phyloP scores from a whole-genome alignment of 2,888 invertebrate genomes.

The Anorthoa munda region DNA sequence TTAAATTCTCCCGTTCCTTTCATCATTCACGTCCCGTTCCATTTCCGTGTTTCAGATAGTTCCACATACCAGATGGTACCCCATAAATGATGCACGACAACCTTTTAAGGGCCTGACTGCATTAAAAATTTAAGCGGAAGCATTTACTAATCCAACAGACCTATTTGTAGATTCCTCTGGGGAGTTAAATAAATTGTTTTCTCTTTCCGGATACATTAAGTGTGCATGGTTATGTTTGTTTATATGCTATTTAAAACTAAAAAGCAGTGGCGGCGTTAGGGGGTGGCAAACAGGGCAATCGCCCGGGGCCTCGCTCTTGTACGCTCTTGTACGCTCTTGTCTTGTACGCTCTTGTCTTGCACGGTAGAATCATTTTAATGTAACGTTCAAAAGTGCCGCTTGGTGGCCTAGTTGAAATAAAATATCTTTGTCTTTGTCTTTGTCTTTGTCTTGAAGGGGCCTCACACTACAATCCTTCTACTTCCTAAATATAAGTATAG shows the following conservation, averaged over 20 bases:
- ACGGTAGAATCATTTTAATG: too few relatives aligned
- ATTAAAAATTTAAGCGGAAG: constrained; percentile 62
- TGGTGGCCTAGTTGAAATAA: too few relatives aligned
- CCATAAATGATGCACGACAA: constrained; percentile 52
- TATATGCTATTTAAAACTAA: not conserved
- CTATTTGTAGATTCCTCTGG: constrained; percentile 25
- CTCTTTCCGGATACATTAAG: constrained; percentile 8
- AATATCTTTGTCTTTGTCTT: too few relatives aligned
- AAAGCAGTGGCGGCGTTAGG: too few relatives aligned
- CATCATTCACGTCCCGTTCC: not conserved
- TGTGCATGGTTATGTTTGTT: constrained; percentile 2
- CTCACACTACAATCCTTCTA: too few relatives aligned
- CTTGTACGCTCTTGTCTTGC: too few relatives aligned
- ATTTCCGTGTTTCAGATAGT: constrained; percentile 23
- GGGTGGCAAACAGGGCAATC: too few relatives aligned
- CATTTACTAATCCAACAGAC: constrained; percentile 47
- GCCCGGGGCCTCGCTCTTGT: too few relatives aligned
- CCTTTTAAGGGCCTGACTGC: constrained; percentile 52
- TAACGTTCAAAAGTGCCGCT: too few relatives aligned
- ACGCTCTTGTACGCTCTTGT: too few relatives aligned
- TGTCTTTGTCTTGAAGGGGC: too few relatives aligned
- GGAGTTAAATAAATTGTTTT: constrained; percentile 44
- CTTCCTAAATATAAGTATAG: too few relatives aligned
- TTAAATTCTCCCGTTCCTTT: not conserved
- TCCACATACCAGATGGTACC: constrained; percentile 24